These are phyloP conservation scores for Hermaeophaga mercurialis DNA, from an alignment of 2,888 invertebrate genomes.

Conservation along the genomic window DNA sequence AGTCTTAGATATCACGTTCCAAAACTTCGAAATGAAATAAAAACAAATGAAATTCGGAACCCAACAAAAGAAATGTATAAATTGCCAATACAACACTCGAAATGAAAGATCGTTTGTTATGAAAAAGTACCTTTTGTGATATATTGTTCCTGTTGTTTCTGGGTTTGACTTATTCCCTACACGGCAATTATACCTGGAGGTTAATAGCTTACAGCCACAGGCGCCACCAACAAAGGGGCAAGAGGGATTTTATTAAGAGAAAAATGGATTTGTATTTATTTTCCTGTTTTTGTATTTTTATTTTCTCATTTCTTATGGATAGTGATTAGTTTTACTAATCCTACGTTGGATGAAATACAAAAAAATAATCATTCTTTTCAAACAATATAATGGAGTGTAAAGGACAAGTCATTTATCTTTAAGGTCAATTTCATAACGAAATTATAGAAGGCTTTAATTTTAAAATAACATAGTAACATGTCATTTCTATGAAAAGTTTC, in stretches of 20 bases:
- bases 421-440: too few relatives aligned
- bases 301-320: too few relatives aligned
- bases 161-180: constrained; percentile 49
- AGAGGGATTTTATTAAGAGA: neutral
- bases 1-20: constrained; percentile 9
- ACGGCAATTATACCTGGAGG: constrained; percentile 51
- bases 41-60: constrained; percentile 43
- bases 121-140: constrained; percentile 53
- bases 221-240: neutral
- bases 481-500: too few relatives aligned
- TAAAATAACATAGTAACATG: too few relatives aligned
- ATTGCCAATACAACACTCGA: constrained; percentile 53
- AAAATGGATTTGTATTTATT: neutral
- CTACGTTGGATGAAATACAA: too few relatives aligned
- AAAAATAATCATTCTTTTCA: too few relatives aligned
- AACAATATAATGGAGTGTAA: too few relatives aligned
- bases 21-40: constrained; percentile 27
- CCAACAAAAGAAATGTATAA: constrained; percentile 52
- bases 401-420: too few relatives aligned
- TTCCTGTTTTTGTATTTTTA: too few relatives aligned
- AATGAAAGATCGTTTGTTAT: constrained; percentile 50
- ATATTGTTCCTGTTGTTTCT: constrained; percentile 52
- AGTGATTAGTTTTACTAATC: too few relatives aligned
- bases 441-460: too few relatives aligned
- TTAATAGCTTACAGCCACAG: constrained; percentile 35